Evolutionary conservation across 2,888 invertebrate genomes (phyloP), one percentile per base, ranked within the genome.

Genomic region (Agonum fuliginosum): DNA sequence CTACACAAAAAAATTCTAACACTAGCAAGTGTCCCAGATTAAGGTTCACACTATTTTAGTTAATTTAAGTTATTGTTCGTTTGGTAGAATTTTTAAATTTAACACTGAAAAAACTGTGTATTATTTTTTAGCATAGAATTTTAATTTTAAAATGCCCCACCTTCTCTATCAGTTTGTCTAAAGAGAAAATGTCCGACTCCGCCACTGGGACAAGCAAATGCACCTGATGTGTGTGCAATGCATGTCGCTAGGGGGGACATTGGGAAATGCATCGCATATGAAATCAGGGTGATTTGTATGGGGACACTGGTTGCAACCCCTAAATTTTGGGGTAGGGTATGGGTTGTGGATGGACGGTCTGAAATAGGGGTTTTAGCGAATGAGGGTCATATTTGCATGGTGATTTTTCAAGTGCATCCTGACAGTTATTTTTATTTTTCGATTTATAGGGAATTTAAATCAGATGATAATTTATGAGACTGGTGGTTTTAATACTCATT

Each of bases 211-310:
- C 54, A 24, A 24, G 54, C 54, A 22, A 54, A 54, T 54, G 54
- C 54, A 54, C 54, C 54, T 54, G 54, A 54, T 54, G 54, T 54
- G 24, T 54, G 54, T 54, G 54, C 20, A 54, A 10, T 54, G 37
- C 37, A 37, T 37, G 37, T 37, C 10, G 12, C 12, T 37, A 12
- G 12, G 12, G 37, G 67, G 34, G 67, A 34, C 27, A 46, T 14
- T 46, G 58, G 17, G 34, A 22, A 67, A 41, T 67, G 67, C 67
- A 34, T 67, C 41, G 67, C 67, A 67, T 67, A 67, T 37, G 37
- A 67, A 41, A 67, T 67, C 41, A 37, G 37, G 20, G 37, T 10
- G 10, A 12, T 10, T 27, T 2, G n/a, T 22, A 58, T 62, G 34
- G n/a, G 12, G 17, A n/a, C n/a, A n/a, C n/a, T n/a, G n/a, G 10